Evolutionary conservation across 2,797 vertebrate genomes (phyloP), one percentile per base, ranked within the genome.

Genomic region (Anableps anableps): DNA sequence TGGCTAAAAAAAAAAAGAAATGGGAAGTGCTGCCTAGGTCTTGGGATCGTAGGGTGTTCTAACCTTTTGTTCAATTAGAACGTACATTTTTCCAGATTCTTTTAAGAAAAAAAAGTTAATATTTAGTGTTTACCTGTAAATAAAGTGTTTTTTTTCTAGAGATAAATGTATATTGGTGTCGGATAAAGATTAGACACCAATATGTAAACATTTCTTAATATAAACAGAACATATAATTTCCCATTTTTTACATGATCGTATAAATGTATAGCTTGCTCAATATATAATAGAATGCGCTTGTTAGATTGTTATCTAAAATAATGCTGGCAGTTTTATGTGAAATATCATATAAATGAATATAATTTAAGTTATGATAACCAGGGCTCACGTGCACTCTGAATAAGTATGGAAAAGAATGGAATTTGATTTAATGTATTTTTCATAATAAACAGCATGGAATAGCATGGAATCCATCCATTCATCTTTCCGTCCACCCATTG

Each of bases 301-400:
- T 80, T 38, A 48, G n/a, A 75, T 21, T 81, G 76, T 76, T 38
- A 66, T 41, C 14, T 71, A 38, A 74, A 78, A 75, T 23, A 31
- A 80, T 51, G 6, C 50, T 51, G 7, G 50, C 50, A 53, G 50
- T 53, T 53, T 23, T 53, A 53, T 26, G 50, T 21, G 7, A 53
- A 53, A 53, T 53, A 8, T 23, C n/a, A n/a, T n/a, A n/a, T n/a
- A n/a, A n/a, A n/a, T n/a, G n/a, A n/a, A n/a, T n/a, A n/a, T n/a
- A n/a, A n/a, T n/a, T n/a, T n/a, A 26, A 53, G 1, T 26, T 53
- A 53, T 17, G 21, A 53, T 53, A 21, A 26, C n/a, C 50, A 53
- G 50, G 19, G 21, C 50, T 53, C 21, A 53, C 8, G 21, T 53
- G 21, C 21, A 2, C 50, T 21, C 50, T 53, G 21, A 53, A 53